Base-by-base conservation (phyloP, 2,888 invertebrate species). In the Cenopis cana region DNA sequence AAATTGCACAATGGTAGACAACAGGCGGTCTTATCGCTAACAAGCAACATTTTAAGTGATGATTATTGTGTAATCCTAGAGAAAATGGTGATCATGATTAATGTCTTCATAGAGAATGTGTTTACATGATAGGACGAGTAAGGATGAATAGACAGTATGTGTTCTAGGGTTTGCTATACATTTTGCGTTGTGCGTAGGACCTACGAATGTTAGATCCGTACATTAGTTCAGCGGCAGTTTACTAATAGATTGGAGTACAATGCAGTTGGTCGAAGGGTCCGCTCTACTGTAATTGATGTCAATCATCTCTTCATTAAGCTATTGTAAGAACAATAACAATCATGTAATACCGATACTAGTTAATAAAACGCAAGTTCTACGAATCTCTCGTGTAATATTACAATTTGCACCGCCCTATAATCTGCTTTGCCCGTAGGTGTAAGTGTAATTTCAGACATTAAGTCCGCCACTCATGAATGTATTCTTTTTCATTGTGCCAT, bases 221-320 rank as follows among this genome's bases (percentile, higher is more conserved):
- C 33, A 33, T 33, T 18, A 52, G 17, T 61, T 33, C 49, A 10
- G 0, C 8, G 18, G 52, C 24, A 64, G 52, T 36, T 36, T 20
- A 50, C 52, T 20, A 20, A 54, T 64, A 64, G 38, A 64, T 64
- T 64, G 54, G 10, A 54, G 52, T 38, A 64, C 64, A 64, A 64
- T 64, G 36, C 62, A 36, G 18, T 18, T 33, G 33, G 50, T 62
- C 11, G 17, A 18, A 12, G 17, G 29, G 1, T 10, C 62, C 38
- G 38, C 6, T 62, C 18, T 24, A 33, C 61, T 18, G 14, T 64
- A 64, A 64, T 64, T 54, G 64, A 64, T 54, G 38, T 54, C 38
- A 54, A 64, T 64, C 64, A 38, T 64, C 64, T 18, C 11, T 64
- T 64, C 8, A 64, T 64, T 38, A n/a, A 29, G 46, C 10, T n/a